Percentiles rank a stretch among this genome's conserved stretches.
phyloP scores from a whole-genome alignment of 2,888 invertebrate species.

The Rhodophaea formosa region DNA sequence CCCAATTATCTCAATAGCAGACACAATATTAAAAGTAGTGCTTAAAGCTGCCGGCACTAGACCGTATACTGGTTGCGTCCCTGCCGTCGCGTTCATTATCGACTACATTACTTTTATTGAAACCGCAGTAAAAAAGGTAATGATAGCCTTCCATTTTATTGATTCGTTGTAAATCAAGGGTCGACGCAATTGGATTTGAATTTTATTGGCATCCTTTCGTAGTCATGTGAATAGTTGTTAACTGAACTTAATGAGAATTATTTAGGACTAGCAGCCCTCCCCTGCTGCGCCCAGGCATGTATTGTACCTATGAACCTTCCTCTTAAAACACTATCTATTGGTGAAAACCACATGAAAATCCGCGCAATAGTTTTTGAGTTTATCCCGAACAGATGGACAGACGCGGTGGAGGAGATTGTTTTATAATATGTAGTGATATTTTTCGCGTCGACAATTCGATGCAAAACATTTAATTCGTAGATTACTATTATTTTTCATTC shows the following conservation, averaged over 20 bases:
- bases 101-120: constrained; percentile 76
- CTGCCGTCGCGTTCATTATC: constrained; percentile 54
- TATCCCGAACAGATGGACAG: too few relatives aligned
- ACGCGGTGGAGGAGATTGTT: too few relatives aligned
- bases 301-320: too few relatives aligned
- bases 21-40: constrained; percentile 14
- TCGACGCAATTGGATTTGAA: constrained; percentile 74
- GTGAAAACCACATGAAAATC: too few relatives aligned
- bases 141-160: constrained; percentile 77
- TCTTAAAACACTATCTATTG: too few relatives aligned
- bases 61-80: constrained; percentile 37
- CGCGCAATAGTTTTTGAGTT: too few relatives aligned
- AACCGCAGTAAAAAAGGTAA: constrained; percentile 72
- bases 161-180: constrained; percentile 77
- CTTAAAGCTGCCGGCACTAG: constrained; percentile 27
- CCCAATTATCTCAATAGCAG: not conserved
- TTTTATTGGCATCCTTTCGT: constrained; percentile 71
- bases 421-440: constrained; percentile 23
- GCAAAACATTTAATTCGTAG: not conserved
- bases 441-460: not conserved
- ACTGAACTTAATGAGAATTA: constrained; percentile 59
- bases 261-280: too few relatives aligned
- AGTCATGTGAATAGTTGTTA: constrained; percentile 63
- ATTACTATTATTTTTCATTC: not conserved
- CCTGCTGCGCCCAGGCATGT: too few relatives aligned